phyloP scores from a whole-genome alignment of 2,888 invertebrate genomes.

The Nudaria mundana region DNA sequence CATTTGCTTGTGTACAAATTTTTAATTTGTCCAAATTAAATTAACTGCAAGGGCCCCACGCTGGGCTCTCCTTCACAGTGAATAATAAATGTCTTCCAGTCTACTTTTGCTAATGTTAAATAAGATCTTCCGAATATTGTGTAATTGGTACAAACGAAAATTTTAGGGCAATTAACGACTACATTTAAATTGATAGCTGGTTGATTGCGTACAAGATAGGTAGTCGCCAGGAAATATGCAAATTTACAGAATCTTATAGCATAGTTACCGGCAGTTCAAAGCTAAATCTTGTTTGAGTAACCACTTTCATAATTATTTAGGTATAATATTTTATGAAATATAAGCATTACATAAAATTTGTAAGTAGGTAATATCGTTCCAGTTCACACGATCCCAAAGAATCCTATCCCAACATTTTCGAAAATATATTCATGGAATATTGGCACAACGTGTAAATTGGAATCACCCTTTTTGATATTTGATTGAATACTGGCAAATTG shows the following conservation, averaged over 20 bases:
- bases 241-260: too few relatives aligned
- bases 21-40: slow-evolving; percentile 20
- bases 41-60: neutral
- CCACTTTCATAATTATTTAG: too few relatives aligned
- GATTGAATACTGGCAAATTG: slow-evolving; percentile 24
- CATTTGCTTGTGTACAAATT: slow-evolving; percentile 8
- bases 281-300: too few relatives aligned
- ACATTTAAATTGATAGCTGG: neutral
- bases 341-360: neutral
- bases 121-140: slow-evolving; percentile 1
- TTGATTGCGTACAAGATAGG: neutral
- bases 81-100: slow-evolving; percentile 12
- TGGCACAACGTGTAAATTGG: slow-evolving; percentile 14
- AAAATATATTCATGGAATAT: slow-evolving; percentile 13
- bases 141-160: neutral
- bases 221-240: too few relatives aligned
- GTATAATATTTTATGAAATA: too few relatives aligned
- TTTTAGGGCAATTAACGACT: neutral
- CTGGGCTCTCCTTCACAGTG: slow-evolving; percentile 1
- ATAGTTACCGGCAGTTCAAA: too few relatives aligned
- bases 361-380: too few relatives aligned
- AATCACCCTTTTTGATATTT: slow-evolving; percentile 15
- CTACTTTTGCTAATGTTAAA: slow-evolving; percentile 5
- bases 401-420: slow-evolving; percentile 7
- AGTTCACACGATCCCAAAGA: too few relatives aligned